phyloP scores from a whole-genome alignment of 2,888 invertebrate species.

The Caradrina clavipalpis region DNA sequence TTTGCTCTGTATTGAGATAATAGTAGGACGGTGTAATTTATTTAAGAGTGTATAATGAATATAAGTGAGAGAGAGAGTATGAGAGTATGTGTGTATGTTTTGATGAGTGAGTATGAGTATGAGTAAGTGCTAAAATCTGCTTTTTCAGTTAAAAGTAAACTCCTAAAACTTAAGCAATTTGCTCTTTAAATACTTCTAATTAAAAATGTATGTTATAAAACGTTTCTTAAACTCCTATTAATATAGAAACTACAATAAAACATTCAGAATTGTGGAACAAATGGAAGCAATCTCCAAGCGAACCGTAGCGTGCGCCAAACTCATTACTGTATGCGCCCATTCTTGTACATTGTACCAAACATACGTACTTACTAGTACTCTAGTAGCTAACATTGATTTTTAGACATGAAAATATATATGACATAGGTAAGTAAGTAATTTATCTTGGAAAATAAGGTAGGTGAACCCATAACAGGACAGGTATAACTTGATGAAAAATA shows the following conservation, averaged over 20 bases:
- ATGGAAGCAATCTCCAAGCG: conserved; percentile 12
- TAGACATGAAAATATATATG: conserved; percentile 27
- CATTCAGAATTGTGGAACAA: conserved; percentile 16
- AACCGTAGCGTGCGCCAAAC: conserved; percentile 68
- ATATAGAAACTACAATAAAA: conserved; percentile 4
- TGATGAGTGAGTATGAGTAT: no score
- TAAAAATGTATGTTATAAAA: neutral
- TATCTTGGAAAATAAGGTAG: neutral
- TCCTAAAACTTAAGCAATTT: no score
- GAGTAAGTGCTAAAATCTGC: no score
- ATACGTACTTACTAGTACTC: conserved; percentile 26
- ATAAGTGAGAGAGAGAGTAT: no score
- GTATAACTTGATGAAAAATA: no score
- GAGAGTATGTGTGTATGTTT: no score
- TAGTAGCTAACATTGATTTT: conserved; percentile 39
- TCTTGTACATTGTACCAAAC: conserved; percentile 66
- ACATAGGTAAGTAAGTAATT: neutral
- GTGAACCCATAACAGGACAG: neutral
- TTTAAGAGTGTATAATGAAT: no score
- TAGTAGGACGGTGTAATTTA: no score
- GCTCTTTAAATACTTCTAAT: no score
- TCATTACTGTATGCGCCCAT: conserved; percentile 68
- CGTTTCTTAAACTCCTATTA: neutral
- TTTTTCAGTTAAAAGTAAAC: no score
- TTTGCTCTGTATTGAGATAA: no score